Evolutionary conservation across 2,113 vertebrate species (phyloP).

Genomic region (Semnornis frantzii): DNA sequence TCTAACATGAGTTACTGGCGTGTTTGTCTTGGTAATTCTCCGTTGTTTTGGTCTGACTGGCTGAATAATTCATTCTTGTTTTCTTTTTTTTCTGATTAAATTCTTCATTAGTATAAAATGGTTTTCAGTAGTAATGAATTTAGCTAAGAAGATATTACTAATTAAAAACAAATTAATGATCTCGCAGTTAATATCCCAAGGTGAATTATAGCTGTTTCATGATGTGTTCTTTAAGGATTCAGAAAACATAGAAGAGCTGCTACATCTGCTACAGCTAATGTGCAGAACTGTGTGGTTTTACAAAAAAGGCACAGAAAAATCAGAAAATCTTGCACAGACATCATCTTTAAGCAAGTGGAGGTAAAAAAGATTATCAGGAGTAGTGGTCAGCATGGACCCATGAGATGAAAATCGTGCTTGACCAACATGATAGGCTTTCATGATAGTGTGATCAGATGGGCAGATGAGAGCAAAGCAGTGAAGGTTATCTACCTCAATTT

Average conservation of each 20-base stretch:
- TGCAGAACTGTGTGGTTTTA: neutral
- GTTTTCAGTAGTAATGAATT: neutral
- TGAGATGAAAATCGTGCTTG: too few species aligned
- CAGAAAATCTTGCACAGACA: neutral
- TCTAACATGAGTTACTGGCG: rapidly evolving
- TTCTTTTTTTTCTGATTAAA: neutral
- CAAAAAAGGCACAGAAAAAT: neutral
- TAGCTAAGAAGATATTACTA: neutral
- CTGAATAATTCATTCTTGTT: neutral
- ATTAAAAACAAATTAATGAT: neutral
- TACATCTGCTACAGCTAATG: neutral
- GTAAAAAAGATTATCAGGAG: too few species aligned
- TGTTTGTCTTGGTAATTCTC: neutral
- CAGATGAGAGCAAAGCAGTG: too few species aligned
- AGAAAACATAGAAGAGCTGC: neutral
- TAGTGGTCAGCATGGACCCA: too few species aligned
- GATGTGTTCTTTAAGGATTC: neutral
- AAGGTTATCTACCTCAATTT: too few species aligned
- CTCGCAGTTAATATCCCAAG: neutral
- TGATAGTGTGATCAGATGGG: too few species aligned
- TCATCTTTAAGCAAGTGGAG: too few species aligned
- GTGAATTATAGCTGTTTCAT: neutral
- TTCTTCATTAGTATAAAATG: neutral
- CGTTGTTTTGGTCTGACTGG: neutral
- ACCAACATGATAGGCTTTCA: too few species aligned